Percentiles rank a stretch among this genome's conserved stretches.
phyloP scores from a whole-genome alignment of 2,113 vertebrate genomes.

The Alethe castanea region DNA sequence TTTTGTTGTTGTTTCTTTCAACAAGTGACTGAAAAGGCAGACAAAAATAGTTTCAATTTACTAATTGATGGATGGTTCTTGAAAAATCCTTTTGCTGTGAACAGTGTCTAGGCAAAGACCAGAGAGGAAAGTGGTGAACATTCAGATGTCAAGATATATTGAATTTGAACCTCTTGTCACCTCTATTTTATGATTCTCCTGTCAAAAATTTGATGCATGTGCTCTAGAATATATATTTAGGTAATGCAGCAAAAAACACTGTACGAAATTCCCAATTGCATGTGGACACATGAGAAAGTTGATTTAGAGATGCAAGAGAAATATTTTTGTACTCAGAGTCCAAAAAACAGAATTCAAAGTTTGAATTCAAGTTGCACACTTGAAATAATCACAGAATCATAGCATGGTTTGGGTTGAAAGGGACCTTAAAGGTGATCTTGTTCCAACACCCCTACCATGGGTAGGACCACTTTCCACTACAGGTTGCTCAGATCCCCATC shows the following conservation, averaged over 20 bases:
- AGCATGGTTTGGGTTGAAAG: fast-evolving
- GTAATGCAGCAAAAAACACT: neutral
- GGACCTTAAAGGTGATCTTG: neutral
- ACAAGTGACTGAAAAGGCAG: neutral
- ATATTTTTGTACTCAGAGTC: neutral
- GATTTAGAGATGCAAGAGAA: neutral
- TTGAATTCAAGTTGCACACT: neutral
- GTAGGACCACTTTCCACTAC: neutral
- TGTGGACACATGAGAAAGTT: neutral
- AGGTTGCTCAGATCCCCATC: neutral
- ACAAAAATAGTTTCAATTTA: neutral
- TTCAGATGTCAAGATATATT: neutral
- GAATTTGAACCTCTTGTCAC: neutral
- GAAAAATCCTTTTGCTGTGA: neutral
- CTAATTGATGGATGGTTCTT: neutral
- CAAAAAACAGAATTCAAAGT: neutral
- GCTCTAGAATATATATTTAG: neutral
- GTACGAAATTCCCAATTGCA: neutral
- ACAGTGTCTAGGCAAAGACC: neutral
- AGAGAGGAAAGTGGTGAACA: neutral
- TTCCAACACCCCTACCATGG: neutral
- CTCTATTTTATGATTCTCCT: neutral
- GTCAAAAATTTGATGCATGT: neutral
- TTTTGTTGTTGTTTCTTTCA: neutral
- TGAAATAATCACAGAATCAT: neutral